Percentiles rank a stretch among this genome's conserved stretches.
Evolutionary conservation across 2,113 vertebrate genomes (phyloP).

Genomic region (Campylomormyrus tamandua): DNA sequence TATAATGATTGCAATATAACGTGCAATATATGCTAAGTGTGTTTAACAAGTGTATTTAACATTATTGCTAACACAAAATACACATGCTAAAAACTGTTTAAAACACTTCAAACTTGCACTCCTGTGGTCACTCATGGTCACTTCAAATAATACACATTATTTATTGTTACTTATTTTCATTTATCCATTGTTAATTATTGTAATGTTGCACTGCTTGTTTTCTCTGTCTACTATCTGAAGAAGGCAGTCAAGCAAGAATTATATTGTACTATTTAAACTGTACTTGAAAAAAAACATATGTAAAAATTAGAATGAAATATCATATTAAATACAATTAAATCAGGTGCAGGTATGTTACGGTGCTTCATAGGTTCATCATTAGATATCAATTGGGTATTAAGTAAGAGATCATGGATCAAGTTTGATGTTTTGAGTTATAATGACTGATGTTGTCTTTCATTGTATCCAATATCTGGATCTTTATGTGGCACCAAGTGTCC

Average conservation of each 20-base stretch:
- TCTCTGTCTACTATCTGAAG: background rate
- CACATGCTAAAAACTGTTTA: background rate
- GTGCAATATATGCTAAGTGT: background rate
- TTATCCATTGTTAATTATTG: background rate
- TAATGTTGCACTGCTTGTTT: background rate
- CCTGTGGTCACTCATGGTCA: too few species aligned
- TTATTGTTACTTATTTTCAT: background rate
- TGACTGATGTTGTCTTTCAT: background rate
- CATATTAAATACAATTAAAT: background rate
- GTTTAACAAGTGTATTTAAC: background rate
- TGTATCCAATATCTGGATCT: background rate
- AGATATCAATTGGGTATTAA: background rate
- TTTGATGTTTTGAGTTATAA: background rate
- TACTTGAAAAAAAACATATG: background rate
- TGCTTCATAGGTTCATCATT: background rate
- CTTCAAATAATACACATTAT: background rate
- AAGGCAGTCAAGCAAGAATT: background rate
- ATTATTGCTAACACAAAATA: background rate
- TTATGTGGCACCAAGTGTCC: background rate
- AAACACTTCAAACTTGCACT: background rate
- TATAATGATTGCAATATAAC: background rate
- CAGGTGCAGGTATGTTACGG: background rate
- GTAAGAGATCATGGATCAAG: background rate
- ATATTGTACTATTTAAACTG: background rate
- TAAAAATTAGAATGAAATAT: background rate